These are phyloP conservation scores for Peromyscus eremicus DNA, from an alignment of 2,797 vertebrate species.

Conservation along the genomic window DNA sequence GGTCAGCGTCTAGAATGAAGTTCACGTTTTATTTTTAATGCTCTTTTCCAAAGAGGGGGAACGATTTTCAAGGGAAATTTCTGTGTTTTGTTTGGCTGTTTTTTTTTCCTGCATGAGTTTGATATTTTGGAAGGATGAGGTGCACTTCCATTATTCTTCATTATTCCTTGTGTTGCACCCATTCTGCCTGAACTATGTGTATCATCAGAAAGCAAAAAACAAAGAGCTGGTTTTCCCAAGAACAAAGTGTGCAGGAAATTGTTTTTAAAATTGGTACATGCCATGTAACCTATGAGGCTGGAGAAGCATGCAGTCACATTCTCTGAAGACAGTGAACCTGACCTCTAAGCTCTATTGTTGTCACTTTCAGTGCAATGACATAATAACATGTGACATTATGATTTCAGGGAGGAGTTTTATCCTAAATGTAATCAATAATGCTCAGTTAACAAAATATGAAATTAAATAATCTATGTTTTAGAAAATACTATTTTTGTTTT, in stretches of 20 bases:
- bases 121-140: background rate
- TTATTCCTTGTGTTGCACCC: conserved; percentile 34
- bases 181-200: conserved; percentile 14
- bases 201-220: conserved; percentile 57
- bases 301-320: background rate
- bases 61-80: background rate
- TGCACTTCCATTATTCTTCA: conserved; percentile 33
- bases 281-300: background rate
- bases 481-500: background rate
- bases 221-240: conserved; percentile 24
- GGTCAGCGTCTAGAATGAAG: background rate
- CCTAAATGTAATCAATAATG: background rate
- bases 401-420: background rate
- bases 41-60: background rate
- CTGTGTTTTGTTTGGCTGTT: background rate
- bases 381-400: background rate
- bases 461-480: background rate
- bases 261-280: conserved; percentile 9
- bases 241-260: background rate
- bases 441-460: background rate
- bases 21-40: conserved; percentile 37
- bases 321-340: background rate
- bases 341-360: accelerated
- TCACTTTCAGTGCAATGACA: background rate
- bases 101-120: background rate